Conservation (phyloP, 2,797 vertebrate genomes). For the Aulostomus chinensis region DNA sequence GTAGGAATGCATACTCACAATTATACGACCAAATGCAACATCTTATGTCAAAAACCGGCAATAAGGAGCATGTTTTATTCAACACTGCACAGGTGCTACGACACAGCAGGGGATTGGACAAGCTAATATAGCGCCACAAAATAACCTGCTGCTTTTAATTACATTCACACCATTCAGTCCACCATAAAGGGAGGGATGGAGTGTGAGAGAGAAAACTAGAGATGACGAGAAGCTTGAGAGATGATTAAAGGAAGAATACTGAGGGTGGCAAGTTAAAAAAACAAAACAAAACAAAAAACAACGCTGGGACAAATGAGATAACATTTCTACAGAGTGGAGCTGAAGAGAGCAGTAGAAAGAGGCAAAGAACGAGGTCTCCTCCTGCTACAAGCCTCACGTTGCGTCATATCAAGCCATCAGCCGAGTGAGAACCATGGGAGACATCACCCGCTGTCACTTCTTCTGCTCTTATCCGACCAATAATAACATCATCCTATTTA, state of each 20-base stretch:
- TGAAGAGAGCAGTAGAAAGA: conserved; percentile 21
- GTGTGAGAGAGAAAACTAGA: conserved; percentile 9
- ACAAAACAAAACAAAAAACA: conserved; percentile 5
- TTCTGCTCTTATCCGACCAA: conserved; percentile 36
- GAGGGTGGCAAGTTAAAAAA: too few species aligned
- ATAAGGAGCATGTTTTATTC: conserved; percentile 47
- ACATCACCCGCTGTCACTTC: conserved; percentile 44
- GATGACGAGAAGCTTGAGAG: conserved; percentile 17
- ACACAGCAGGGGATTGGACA: conserved; percentile 51
- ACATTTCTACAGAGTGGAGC: conserved; percentile 20
- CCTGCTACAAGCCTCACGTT: conserved; percentile 11
- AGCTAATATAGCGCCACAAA: conserved; percentile 40
- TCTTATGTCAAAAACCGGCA: not conserved
- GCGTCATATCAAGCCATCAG: conserved; percentile 36
- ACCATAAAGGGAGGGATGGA: conserved; percentile 26
- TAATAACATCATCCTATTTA: conserved; percentile 47
- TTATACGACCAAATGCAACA: conserved; percentile 15
- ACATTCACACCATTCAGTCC: conserved; percentile 43
- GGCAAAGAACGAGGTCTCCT: conserved; percentile 33
- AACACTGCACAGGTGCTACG: conserved; percentile 42
- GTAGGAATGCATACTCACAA: not conserved
- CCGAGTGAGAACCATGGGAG: conserved; percentile 32
- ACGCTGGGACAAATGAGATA: conserved; percentile 13
- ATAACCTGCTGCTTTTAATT: conserved; percentile 69
- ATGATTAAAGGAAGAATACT: conserved; percentile 33